A percentile compares a stretch with the other conserved stretches of the same genome.
These are phyloP conservation scores for Agrotis exclamationis DNA, from an alignment of 2,888 invertebrate species.

Conservation along the genomic window DNA sequence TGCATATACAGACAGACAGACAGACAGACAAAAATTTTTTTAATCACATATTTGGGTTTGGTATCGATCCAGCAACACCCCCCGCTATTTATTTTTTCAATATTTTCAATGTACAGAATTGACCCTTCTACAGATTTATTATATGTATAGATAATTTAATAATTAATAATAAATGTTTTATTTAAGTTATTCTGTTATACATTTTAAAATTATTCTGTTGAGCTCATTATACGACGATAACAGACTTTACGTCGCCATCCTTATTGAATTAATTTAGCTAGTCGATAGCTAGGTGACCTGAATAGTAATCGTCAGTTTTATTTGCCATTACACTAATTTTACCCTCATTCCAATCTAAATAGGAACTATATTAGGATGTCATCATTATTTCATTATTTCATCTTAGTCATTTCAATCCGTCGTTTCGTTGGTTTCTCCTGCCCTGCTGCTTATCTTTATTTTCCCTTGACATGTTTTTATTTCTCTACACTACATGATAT, in stretches of 20 bases:
- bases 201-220: conserved; percentile 11
- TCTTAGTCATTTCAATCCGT: not conserved
- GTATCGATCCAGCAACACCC: too few species aligned
- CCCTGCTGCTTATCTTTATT: not conserved
- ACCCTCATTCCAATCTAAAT: not conserved
- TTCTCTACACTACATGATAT: not conserved
- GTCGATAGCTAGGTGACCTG: conserved; percentile 2
- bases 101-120: too few species aligned
- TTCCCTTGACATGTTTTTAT: not conserved
- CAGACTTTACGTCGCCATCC: conserved; percentile 36
- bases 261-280: conserved; percentile 7
- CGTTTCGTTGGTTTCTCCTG: not conserved
- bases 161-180: not conserved
- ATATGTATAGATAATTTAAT: too few species aligned
- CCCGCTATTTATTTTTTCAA: too few species aligned
- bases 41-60: too few species aligned
- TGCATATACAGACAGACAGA: too few species aligned
- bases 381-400: not conserved
- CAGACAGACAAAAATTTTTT: too few species aligned
- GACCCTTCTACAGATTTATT: too few species aligned
- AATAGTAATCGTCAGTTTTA: not conserved
- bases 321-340: too few species aligned
- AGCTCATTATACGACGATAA: conserved; percentile 27
- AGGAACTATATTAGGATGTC: too few species aligned
- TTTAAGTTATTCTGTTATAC: conserved; percentile 19